These are phyloP conservation scores for Enteromius viviparus DNA, from an alignment of 2,797 vertebrate species.

Conservation along the genomic window DNA sequence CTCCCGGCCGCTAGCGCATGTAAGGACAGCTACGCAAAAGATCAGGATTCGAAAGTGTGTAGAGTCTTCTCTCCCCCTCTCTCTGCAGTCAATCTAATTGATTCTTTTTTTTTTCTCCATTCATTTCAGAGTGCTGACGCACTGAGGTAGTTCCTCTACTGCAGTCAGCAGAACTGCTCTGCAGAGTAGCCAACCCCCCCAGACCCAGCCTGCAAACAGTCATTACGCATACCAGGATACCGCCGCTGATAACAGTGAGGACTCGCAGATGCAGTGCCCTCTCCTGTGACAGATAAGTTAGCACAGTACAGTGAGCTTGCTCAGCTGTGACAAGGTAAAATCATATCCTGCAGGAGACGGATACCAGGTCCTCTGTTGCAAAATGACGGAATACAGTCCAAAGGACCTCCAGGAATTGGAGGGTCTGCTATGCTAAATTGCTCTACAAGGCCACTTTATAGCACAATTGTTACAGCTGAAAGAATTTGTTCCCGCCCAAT, in stretches of 20 bases:
- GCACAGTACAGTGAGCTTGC: constrained; percentile 6
- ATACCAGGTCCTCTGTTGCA: neutral
- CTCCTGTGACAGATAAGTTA: constrained; percentile 33
- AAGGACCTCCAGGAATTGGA: constrained; percentile 37
- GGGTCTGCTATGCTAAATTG: constrained; percentile 27
- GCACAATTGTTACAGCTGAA: constrained; percentile 40
- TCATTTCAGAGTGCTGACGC: constrained; percentile 89
- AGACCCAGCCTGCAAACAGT: constrained; percentile 71
- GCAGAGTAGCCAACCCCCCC: constrained; percentile 74
- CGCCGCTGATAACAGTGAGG: constrained; percentile 64
- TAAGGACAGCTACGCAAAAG: constrained; percentile 66
- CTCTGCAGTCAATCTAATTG: constrained; percentile 81
- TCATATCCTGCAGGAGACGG: constrained; percentile 9
- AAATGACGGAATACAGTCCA: neutral
- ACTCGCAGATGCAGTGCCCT: constrained; percentile 41
- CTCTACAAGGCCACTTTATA: constrained; percentile 41
- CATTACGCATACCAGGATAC: constrained; percentile 76
- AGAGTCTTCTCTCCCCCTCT: constrained; percentile 48
- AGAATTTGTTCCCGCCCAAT: constrained; percentile 40
- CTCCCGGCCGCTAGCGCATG: constrained; percentile 59
- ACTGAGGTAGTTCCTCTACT: constrained; percentile 80
- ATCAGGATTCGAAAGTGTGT: constrained; percentile 64
- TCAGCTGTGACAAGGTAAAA: constrained; percentile 3
- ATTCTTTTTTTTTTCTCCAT: constrained; percentile 80
- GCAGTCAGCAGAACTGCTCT: constrained; percentile 87